A percentile compares a stretch with the other conserved stretches of the same genome.
phyloP scores from a whole-genome alignment of 2,113 vertebrate genomes.

The Cyrtonyx montezumae region DNA sequence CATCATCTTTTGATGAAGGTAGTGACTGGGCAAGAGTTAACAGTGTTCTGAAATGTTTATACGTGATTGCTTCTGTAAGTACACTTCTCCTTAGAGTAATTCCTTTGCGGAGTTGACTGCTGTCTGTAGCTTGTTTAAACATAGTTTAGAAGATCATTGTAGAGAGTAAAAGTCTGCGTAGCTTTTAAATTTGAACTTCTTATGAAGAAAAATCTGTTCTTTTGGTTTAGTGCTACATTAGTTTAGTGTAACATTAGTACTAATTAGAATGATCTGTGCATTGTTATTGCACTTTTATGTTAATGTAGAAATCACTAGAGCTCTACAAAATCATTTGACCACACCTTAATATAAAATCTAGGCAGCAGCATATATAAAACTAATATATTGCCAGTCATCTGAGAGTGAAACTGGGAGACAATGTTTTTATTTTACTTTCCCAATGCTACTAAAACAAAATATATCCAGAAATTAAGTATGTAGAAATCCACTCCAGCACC shows the following conservation, averaged over 20 bases:
- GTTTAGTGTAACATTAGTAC: neutral
- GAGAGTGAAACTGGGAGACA: neutral
- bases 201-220: neutral
- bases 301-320: slow-evolving; percentile 11
- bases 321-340: neutral
- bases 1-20: neutral
- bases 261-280: slow-evolving; percentile 18
- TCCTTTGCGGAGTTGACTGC: neutral
- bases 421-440: neutral
- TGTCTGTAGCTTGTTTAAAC: neutral
- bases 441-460: neutral
- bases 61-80: neutral
- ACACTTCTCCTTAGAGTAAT: neutral
- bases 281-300: neutral
- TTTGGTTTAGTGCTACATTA: neutral
- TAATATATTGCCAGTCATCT: neutral
- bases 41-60: neutral
- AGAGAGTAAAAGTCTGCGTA: neutral
- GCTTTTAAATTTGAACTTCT: neutral
- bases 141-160: neutral
- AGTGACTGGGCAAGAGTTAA: neutral
- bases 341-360: neutral
- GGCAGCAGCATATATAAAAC: neutral
- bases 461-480: neutral
- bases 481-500: neutral